Evolutionary conservation across 2,888 invertebrate species (phyloP).

Genomic region (Macaria liturata): DNA sequence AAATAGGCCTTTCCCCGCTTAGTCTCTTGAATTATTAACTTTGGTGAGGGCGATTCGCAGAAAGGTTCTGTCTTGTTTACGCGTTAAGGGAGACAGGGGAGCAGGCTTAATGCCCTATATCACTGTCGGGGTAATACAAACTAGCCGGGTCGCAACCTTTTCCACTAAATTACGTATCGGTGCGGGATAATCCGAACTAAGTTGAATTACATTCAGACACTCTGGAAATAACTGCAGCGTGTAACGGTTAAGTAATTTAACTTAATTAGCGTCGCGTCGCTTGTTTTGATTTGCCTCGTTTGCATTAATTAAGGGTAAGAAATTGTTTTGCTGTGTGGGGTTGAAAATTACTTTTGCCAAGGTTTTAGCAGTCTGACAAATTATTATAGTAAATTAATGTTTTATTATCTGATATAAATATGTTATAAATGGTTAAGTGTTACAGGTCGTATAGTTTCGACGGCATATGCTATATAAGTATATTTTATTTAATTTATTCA

Average conservation of each 20-base stretch:
- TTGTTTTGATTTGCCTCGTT: slow-evolving; percentile 25
- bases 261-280: slow-evolving; percentile 29
- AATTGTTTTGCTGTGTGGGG: slow-evolving; percentile 12
- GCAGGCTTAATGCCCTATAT: slow-evolving; percentile 82
- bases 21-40: slow-evolving; percentile 81
- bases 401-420: no score
- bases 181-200: slow-evolving; percentile 76
- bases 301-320: slow-evolving; percentile 21
- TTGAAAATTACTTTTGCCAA: slow-evolving; percentile 5
- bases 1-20: slow-evolving; percentile 70
- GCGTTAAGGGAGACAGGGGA: slow-evolving; percentile 78
- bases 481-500: no score
- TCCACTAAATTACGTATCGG: slow-evolving; percentile 82
- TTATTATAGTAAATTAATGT: not conserved
- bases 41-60: slow-evolving; percentile 75
- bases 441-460: no score
- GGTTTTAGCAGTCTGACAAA: not conserved
- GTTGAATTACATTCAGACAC: slow-evolving; percentile 69
- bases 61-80: slow-evolving; percentile 81
- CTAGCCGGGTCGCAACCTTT: slow-evolving; percentile 81
- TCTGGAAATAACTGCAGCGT: slow-evolving; percentile 60
- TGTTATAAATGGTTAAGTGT: no score
- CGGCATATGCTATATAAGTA: no score
- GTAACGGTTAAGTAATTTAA: slow-evolving; percentile 39
- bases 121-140: slow-evolving; percentile 81